Evolutionary conservation across 2,888 invertebrate genomes (phyloP).

Genomic region (Steinernema scapterisci): DNA sequence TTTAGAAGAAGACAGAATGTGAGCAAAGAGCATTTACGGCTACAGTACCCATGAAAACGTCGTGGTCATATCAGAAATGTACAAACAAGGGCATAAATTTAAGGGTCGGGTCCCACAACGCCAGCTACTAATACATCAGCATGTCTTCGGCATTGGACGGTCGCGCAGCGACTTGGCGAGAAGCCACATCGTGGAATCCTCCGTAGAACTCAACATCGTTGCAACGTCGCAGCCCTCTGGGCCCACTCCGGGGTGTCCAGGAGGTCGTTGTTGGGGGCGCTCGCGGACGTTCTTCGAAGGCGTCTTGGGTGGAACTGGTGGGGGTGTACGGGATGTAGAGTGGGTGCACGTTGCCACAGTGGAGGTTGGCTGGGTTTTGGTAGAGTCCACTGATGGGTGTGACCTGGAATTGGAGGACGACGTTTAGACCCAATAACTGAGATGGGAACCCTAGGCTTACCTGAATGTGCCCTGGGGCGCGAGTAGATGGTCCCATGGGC

Average conservation of each 20-base stretch:
- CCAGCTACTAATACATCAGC: conserved; percentile 20
- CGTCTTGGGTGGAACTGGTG: background rate
- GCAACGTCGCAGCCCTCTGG: conserved; percentile 16
- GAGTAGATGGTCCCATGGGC: conserved; percentile 10
- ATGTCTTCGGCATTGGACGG: conserved; percentile 5
- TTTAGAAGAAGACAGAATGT: background rate
- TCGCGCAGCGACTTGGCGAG: background rate
- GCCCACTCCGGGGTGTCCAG: conserved; percentile 15
- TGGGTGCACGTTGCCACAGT: background rate
- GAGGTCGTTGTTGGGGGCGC: background rate
- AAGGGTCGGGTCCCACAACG: background rate
- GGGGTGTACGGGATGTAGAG: background rate
- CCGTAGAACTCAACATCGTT: conserved; percentile 27
- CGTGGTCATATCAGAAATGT: background rate
- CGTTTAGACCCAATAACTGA: no score
- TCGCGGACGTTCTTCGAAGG: conserved; percentile 6
- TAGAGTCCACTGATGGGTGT: background rate
- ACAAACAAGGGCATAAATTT: background rate
- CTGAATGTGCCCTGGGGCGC: background rate
- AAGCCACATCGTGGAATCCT: background rate
- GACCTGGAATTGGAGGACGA: no score
- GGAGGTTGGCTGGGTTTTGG: conserved; percentile 15
- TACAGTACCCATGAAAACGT: background rate
- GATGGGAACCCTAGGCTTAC: no score
- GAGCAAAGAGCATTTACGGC: background rate